These are phyloP conservation scores for Mythimna vitellina DNA, from an alignment of 2,888 invertebrate genomes.

Conservation along the genomic window DNA sequence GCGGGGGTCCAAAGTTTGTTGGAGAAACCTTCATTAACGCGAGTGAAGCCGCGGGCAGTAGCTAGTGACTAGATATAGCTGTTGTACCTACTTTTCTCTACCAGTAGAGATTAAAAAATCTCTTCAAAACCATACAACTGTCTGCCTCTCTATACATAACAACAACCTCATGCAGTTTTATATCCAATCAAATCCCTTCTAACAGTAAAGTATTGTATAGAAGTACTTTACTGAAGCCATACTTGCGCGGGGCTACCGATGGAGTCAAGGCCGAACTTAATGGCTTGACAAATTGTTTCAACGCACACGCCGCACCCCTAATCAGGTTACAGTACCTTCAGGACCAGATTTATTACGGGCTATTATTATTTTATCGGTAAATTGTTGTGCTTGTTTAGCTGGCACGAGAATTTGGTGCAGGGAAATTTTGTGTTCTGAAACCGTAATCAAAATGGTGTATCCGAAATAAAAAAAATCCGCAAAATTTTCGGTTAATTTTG, in stretches of 20 bases:
- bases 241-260: constrained; percentile 27
- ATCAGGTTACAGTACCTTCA: constrained; percentile 53
- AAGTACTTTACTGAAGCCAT: constrained; percentile 60
- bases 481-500: too few species aligned
- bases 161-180: constrained; percentile 28
- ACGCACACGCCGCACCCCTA: constrained; percentile 52
- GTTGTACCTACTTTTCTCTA: too few species aligned
- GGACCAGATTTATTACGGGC: constrained; percentile 50
- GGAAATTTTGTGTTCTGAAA: too few species aligned
- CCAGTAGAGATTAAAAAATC: not conserved
- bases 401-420: not conserved
- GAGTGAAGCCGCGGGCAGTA: too few species aligned
- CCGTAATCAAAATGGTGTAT: too few species aligned
- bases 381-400: not conserved
- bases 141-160: not conserved
- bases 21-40: too few species aligned
- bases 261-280: constrained; percentile 66
- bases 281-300: constrained; percentile 63
- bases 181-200: constrained; percentile 55
- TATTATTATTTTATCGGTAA: constrained; percentile 26
- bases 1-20: too few species aligned
- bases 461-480: too few species aligned
- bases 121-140: constrained; percentile 33
- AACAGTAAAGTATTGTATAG: constrained; percentile 24
- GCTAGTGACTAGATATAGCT: too few species aligned